Conservation (phyloP, 2,888 invertebrate species). For the Ecdyonurus torrentis region DNA sequence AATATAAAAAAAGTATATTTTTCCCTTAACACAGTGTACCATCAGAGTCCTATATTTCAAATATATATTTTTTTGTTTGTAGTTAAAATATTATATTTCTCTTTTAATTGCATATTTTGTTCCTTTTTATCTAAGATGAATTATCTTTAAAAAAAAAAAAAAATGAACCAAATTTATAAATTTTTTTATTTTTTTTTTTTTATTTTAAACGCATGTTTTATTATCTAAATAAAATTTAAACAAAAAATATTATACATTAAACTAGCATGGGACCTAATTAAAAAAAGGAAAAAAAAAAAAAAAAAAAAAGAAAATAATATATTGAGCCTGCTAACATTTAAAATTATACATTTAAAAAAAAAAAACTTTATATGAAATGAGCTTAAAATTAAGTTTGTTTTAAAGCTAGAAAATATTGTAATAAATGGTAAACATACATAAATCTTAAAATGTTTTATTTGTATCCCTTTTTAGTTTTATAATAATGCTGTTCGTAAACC, state of each 20-base stretch:
- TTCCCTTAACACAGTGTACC: neutral
- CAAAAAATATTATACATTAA: neutral
- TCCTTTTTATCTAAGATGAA: no score
- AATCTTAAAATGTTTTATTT: neutral
- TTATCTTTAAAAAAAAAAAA: no score
- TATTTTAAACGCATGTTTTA: neutral
- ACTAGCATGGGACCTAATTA: neutral
- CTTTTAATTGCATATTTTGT: no score
- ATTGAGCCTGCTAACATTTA: neutral
- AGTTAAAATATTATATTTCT: no score
- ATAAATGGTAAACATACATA: neutral
- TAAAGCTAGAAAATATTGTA: conserved; percentile 1
- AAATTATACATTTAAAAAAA: no score
- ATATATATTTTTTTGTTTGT: no score
- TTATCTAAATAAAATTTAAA: neutral
- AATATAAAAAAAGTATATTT: no score
- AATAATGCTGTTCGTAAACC: no score
- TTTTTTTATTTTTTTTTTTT: no score
- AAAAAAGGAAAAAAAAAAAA: conserved; percentile 2
- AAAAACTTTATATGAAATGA: conserved; percentile 3
- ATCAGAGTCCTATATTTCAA: neutral
- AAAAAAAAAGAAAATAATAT: neutral
- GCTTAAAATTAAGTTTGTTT: conserved; percentile 2
- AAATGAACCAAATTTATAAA: no score
- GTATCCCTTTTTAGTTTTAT: no score